Conservation (phyloP, 2,888 invertebrate genomes). For the Melinopterus prodromus region DNA sequence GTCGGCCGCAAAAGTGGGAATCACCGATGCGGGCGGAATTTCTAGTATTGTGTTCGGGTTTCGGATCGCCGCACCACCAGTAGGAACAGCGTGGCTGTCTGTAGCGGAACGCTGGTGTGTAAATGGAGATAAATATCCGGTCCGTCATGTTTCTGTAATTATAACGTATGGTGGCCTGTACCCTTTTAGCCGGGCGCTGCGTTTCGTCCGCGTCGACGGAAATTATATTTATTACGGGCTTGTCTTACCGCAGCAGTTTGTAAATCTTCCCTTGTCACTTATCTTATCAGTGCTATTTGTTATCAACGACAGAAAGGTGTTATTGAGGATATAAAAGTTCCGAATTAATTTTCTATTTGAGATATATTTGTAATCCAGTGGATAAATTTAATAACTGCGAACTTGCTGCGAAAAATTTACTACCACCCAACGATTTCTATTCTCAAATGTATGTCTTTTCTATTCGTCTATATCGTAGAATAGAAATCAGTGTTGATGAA, state of each 20-base stretch:
- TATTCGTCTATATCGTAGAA: too few relatives aligned
- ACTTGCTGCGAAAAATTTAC: too few relatives aligned
- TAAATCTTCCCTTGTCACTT: slow-evolving; percentile 13
- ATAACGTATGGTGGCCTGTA: slow-evolving; percentile 23
- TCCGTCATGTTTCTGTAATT: slow-evolving; percentile 25
- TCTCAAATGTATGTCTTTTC: too few relatives aligned
- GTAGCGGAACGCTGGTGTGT: not conserved
- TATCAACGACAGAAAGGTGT: not conserved
- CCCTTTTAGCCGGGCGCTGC: not conserved
- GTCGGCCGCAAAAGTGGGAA: slow-evolving; percentile 34
- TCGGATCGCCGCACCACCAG: not conserved
- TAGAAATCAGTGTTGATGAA: too few relatives aligned
- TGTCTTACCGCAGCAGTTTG: slow-evolving; percentile 20
- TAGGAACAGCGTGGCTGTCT: not conserved
- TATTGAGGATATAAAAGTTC: too few relatives aligned
- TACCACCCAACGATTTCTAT: too few relatives aligned
- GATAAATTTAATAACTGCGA: too few relatives aligned
- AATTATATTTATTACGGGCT: slow-evolving; percentile 20
- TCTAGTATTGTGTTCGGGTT: slow-evolving; percentile 24
- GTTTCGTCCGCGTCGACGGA: slow-evolving; percentile 15
- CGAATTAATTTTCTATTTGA: too few relatives aligned
- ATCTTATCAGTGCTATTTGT: not conserved
- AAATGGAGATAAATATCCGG: slow-evolving; percentile 25
- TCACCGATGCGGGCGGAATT: slow-evolving; percentile 31
- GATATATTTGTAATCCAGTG: too few relatives aligned